phyloP scores from a whole-genome alignment of 2,888 invertebrate genomes.

The Tachina fera region DNA sequence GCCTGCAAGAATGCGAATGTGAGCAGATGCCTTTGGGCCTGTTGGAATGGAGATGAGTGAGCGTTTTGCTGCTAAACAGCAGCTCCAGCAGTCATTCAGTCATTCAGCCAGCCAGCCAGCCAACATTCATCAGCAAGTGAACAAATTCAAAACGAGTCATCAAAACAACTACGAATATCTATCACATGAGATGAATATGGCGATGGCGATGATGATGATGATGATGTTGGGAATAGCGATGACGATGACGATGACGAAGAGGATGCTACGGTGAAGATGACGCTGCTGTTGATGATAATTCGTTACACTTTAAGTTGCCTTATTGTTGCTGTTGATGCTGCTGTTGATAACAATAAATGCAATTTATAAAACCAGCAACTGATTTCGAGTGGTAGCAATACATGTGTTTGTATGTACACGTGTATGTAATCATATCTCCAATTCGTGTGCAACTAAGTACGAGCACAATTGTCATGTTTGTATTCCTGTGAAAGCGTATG shows the following conservation, averaged over 20 bases:
- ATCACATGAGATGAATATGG: constrained; percentile 58
- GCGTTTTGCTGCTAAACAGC: constrained; percentile 14
- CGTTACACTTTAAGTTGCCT: constrained; percentile 61
- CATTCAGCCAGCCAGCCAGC: constrained; percentile 7
- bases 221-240: constrained; percentile 39
- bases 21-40: constrained; percentile 56
- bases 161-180: constrained; percentile 48
- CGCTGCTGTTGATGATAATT: constrained; percentile 56
- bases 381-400: constrained; percentile 59
- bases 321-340: constrained; percentile 41
- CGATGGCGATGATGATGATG: constrained; percentile 43
- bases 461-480: constrained; percentile 54
- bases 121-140: constrained; percentile 54
- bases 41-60: constrained; percentile 18
- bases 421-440: constrained; percentile 34
- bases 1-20: constrained; percentile 6
- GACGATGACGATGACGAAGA: constrained; percentile 48
- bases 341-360: constrained; percentile 33
- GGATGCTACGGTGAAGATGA: constrained; percentile 42
- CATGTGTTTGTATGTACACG: constrained; percentile 54
- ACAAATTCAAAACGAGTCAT: constrained; percentile 61
- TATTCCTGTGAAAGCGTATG: background rate
- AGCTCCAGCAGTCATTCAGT: constrained; percentile 26
- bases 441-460: constrained; percentile 23
- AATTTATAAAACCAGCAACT: constrained; percentile 44